These are phyloP conservation scores for Erethizon dorsatum DNA, from an alignment of 2,797 vertebrate genomes.

Conservation along the genomic window DNA sequence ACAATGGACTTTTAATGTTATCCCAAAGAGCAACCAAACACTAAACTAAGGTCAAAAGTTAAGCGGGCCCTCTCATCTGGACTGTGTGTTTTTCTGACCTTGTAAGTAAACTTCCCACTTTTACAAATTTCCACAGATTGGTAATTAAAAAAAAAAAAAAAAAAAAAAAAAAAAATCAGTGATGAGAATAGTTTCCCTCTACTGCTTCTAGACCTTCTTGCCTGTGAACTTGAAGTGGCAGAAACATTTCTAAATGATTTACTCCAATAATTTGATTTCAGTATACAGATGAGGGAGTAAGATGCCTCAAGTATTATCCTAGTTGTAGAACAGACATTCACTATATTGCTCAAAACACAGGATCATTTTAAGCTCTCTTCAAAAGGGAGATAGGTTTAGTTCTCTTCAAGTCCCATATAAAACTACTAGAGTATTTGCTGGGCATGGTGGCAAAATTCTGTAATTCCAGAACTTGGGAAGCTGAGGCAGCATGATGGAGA, in stretches of 20 bases:
- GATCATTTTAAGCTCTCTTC: neutral
- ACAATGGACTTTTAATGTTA: neutral
- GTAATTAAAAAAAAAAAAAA: neutral
- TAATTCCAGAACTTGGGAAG: neutral
- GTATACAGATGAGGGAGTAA: neutral
- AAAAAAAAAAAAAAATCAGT: neutral
- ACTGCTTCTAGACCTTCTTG: neutral
- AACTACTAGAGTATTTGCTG: neutral
- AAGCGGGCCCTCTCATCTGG: constrained; percentile 22
- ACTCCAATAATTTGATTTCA: neutral
- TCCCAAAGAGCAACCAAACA: neutral
- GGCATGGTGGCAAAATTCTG: neutral
- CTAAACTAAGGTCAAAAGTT: constrained; percentile 9
- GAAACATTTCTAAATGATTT: constrained; percentile 27
- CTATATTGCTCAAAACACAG: neutral
- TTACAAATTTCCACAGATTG: neutral
- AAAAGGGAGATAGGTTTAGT: constrained; percentile 14
- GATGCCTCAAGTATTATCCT: constrained; percentile 13
- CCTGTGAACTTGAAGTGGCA: neutral
- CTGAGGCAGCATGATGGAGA: neutral
- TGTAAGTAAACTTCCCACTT: neutral
- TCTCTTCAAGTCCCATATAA: neutral
- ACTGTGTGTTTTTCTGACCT: neutral
- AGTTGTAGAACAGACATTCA: neutral
- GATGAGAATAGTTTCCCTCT: constrained; percentile 4